phyloP scores from a whole-genome alignment of 2,888 invertebrate genomes.

The Mythimna impura region DNA sequence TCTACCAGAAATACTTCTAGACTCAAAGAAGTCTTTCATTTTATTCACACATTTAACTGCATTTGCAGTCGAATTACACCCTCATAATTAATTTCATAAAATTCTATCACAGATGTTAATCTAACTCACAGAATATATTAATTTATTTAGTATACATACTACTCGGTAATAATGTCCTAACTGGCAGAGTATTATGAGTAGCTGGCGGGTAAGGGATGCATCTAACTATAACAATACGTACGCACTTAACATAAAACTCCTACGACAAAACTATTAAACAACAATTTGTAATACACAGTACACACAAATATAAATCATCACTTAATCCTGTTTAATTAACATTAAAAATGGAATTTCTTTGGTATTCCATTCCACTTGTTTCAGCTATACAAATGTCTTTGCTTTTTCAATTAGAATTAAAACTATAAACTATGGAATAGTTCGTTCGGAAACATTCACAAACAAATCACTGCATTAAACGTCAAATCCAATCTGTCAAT shows the following conservation, averaged over 20 bases:
- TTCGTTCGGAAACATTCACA: slow-evolving; percentile 58
- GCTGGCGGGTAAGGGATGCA: slow-evolving; percentile 47
- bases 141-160: slow-evolving; percentile 50
- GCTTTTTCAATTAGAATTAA: slow-evolving; percentile 28
- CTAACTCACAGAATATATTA: slow-evolving; percentile 54
- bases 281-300: slow-evolving; percentile 41
- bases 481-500: slow-evolving; percentile 56
- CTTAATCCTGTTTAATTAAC: slow-evolving; percentile 23
- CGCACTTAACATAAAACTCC: slow-evolving; percentile 28
- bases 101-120: slow-evolving; percentile 73
- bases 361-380: slow-evolving; percentile 33
- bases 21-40: slow-evolving; percentile 22
- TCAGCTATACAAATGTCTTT: slow-evolving; percentile 31
- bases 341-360: slow-evolving; percentile 45
- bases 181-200: slow-evolving; percentile 54
- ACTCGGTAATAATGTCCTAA: slow-evolving; percentile 43
- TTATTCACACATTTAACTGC: slow-evolving; percentile 39
- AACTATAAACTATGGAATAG: slow-evolving; percentile 49
- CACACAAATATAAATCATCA: slow-evolving; percentile 31
- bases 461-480: slow-evolving; percentile 56
- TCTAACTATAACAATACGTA: slow-evolving; percentile 44
- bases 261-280: slow-evolving; percentile 26
- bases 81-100: slow-evolving; percentile 59
- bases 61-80: slow-evolving; percentile 47
- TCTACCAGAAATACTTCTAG: slow-evolving; percentile 32